Conservation (phyloP, 2,113 vertebrate genomes). For the Numida meleagris region DNA sequence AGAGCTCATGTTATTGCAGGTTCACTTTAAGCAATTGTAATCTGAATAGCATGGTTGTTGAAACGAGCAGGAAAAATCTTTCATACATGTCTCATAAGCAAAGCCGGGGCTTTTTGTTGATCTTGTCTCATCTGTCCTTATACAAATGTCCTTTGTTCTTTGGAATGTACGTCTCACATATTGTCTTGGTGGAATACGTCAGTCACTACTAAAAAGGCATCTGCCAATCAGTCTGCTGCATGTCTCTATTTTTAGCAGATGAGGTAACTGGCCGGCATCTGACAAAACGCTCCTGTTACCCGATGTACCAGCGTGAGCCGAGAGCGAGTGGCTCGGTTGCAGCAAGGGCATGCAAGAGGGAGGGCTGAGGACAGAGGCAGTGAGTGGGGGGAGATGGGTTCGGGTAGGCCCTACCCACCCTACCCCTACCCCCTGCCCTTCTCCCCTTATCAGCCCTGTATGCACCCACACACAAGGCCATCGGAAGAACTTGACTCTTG, state of each 20-base stretch:
- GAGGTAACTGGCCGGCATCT: constrained; percentile 13
- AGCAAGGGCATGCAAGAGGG: not conserved
- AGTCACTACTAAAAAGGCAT: not conserved
- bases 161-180: not conserved
- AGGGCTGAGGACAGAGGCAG: not conserved
- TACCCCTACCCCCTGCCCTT: too few relatives aligned
- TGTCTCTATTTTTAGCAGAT: constrained; percentile 43
- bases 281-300: not conserved
- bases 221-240: not conserved
- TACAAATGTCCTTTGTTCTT: constrained; percentile 13
- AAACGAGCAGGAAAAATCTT: constrained; percentile 33
- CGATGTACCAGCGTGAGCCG: accelerated
- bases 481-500: not conserved
- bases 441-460: not conserved
- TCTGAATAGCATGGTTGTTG: not conserved
- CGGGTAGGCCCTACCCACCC: not conserved
- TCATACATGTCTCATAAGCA: not conserved
- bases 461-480: accelerated
- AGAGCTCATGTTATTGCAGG: constrained; percentile 27
- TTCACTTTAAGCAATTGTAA: constrained; percentile 19
- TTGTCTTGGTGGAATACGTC: not conserved
- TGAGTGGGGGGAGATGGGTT: accelerated
- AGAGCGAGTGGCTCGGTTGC: not conserved
- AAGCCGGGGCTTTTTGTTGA: not conserved
- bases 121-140: not conserved